Percentiles rank a stretch among this genome's conserved stretches.
These are phyloP conservation scores for Oligia strigilis DNA, from an alignment of 2,888 invertebrate genomes.

Conservation along the genomic window DNA sequence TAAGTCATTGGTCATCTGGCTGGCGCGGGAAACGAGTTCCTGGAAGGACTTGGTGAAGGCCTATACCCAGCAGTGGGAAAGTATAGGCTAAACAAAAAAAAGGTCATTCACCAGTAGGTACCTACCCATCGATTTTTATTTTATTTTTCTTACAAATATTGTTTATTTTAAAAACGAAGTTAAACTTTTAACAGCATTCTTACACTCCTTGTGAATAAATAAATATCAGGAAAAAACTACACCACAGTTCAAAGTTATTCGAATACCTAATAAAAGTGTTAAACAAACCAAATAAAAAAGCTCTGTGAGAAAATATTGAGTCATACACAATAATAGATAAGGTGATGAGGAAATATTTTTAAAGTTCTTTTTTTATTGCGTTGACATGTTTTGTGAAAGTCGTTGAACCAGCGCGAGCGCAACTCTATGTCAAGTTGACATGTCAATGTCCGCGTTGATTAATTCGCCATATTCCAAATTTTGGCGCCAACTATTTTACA, in stretches of 20 bases:
- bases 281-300: slow-evolving; percentile 60
- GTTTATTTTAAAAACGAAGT: slow-evolving; percentile 27
- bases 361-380: slow-evolving; percentile 58
- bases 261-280: slow-evolving; percentile 35
- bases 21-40: no score
- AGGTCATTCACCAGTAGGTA: no score
- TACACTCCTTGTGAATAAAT: neutral
- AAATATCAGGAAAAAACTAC: neutral
- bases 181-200: slow-evolving; percentile 8
- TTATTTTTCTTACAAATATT: slow-evolving; percentile 3
- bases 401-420: slow-evolving; percentile 68
- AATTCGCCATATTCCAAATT: slow-evolving; percentile 72
- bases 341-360: slow-evolving; percentile 59
- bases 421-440: slow-evolving; percentile 72
- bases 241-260: slow-evolving; percentile 14
- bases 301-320: slow-evolving; percentile 63
- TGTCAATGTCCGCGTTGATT: slow-evolving; percentile 73
- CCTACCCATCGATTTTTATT: neutral
- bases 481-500: slow-evolving; percentile 62
- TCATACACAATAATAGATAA: slow-evolving; percentile 65
- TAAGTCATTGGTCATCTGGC: no score
- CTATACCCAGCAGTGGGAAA: no score
- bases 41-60: no score
- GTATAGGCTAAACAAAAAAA: no score
- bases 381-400: slow-evolving; percentile 66